Conservation (phyloP, 1,140 invertebrate genomes). For the Brevipalpus yothersi region DNA sequence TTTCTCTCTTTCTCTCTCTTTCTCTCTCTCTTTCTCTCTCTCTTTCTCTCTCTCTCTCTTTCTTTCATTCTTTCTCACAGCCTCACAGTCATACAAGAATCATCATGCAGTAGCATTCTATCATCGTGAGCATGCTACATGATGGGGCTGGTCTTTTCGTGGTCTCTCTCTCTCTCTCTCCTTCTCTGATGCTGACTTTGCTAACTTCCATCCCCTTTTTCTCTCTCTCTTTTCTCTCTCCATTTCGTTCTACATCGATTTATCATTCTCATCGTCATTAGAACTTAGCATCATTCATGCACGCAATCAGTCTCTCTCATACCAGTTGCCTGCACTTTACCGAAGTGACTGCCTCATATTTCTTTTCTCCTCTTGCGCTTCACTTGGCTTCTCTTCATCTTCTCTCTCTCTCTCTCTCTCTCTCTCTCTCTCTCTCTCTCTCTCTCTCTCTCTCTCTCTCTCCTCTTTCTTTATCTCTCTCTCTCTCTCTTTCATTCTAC, state of each 20-base stretch:
- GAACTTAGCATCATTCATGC: neutral
- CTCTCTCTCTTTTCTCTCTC: neutral
- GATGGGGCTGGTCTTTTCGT: neutral
- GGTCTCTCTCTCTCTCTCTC: neutral
- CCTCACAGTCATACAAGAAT: too few relatives aligned
- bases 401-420: neutral
- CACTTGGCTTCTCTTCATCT: neutral
- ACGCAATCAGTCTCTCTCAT: neutral
- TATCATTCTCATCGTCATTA: neutral
- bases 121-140: too few relatives aligned
- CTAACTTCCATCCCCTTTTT: neutral
- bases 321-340: neutral
- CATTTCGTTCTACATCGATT: neutral
- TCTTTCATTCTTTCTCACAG: neutral
- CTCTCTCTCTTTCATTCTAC: neutral
- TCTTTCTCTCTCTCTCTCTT: neutral
- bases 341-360: neutral
- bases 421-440: neutral
- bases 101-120: too few relatives aligned
- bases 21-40: neutral
- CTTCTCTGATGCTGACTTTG: neutral
- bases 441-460: neutral
- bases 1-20: neutral
- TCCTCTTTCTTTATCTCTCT: neutral
- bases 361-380: neutral